These are phyloP conservation scores for Noctua comes DNA, from an alignment of 2,888 invertebrate species.

Conservation along the genomic window DNA sequence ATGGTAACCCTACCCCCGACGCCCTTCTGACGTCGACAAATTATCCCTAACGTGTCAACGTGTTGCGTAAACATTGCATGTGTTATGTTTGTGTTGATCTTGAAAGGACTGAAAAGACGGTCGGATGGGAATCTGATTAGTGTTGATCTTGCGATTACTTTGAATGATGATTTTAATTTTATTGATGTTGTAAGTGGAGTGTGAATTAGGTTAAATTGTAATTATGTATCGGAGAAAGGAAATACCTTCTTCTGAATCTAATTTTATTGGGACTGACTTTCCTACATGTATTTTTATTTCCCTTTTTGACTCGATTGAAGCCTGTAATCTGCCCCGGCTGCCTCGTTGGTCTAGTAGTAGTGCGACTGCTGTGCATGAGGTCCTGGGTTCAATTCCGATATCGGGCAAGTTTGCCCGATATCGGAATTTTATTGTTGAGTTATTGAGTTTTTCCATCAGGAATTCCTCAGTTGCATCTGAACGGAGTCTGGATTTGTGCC, in stretches of 20 bases:
- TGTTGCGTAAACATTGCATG: slow-evolving; percentile 52
- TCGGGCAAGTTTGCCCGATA: too few species aligned
- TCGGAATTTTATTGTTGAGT: too few species aligned
- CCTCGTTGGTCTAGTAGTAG: too few species aligned
- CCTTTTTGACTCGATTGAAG: neutral
- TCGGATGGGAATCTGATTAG: slow-evolving; percentile 27
- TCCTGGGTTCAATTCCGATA: too few species aligned
- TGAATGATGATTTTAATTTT: slow-evolving; percentile 14
- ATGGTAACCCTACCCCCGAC: slow-evolving; percentile 20
- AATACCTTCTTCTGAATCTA: neutral
- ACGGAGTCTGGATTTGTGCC: too few species aligned
- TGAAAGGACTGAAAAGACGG: slow-evolving; percentile 30
- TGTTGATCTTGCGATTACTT: slow-evolving; percentile 33
- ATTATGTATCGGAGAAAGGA: neutral
- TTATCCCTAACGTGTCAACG: slow-evolving; percentile 71
- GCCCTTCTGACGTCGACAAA: slow-evolving; percentile 69
- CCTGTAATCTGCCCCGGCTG: too few species aligned
- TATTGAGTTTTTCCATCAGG: too few species aligned
- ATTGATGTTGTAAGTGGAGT: slow-evolving; percentile 6
- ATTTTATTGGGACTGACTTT: too few species aligned
- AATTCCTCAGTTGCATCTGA: too few species aligned
- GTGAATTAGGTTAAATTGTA: neutral
- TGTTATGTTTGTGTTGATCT: slow-evolving; percentile 57
- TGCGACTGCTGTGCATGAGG: too few species aligned
- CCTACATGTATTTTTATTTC: neutral